Base-by-base conservation (phyloP, 2,797 vertebrate species). In the Manis crassicaudata region DNA sequence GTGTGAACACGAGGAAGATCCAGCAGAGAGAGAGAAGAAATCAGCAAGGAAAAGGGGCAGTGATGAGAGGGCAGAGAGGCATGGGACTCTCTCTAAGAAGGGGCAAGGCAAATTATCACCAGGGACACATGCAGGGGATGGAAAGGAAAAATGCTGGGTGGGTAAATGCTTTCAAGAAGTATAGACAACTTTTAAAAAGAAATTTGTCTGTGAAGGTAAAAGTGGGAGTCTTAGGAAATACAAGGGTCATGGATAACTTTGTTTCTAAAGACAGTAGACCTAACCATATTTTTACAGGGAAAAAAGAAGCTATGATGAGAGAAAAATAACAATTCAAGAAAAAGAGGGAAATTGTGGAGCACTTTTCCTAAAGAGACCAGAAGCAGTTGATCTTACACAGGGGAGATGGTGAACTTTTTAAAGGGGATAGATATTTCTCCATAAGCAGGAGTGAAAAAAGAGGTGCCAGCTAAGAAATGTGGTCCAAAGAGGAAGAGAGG, bases 381-480 rank as follows among this genome's bases (percentile, higher is more conserved):
- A 50, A 73, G n/a, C 10, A 6, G 32, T 6, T 17, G 17, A 35
- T 17, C 8, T 8, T 18, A 7, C 12, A 2, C 0, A 7, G 14
- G 32, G 4, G 11, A 9, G 35, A 21, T 0, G 5, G 2, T 3
- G 10, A 13, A 25, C 17, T 4, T 14, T 50, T 37, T 12, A 12
- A 72, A 60, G 23, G 63, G 17, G 18, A 75, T 2, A 77, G 23
- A 12, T 3, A 10, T 18, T 25, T 40, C 65, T 23, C 72, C 35
- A 4, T 23, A 21, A 50, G 50, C 4, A 46, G 68, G 18, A 65
- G 7, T 11, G 12, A 56, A 35, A n/a, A 70, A 12, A 20, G 46
- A 32, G 7, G 23, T 29, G 29, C 12, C 12, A 20, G 6, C 43
- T 60, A 25, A 40, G 46, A 63, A 52, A 20, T 1, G 1, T 7